Percentiles rank a stretch among this genome's conserved stretches.
Conservation (phyloP, 2,888 invertebrate species). For the Ferrisia virgata region DNA sequence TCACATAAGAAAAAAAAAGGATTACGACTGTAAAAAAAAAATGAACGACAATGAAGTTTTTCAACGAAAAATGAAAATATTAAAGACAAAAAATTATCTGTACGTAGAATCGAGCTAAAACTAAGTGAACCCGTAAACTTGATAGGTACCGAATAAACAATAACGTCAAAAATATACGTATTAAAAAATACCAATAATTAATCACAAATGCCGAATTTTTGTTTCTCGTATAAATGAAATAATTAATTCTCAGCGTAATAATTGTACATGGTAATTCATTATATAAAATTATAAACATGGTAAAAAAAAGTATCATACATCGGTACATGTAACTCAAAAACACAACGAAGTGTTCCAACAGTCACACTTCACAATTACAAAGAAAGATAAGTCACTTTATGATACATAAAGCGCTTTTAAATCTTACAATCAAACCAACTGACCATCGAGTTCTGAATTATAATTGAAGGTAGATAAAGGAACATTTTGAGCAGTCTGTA, state of each 20-base stretch:
- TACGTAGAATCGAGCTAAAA: neutral
- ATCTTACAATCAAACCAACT: slow-evolving; percentile 42
- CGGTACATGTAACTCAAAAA: neutral
- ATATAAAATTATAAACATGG: slow-evolving; percentile 25
- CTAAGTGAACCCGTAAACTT: neutral
- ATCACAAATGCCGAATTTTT: neutral
- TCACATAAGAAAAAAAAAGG: no score
- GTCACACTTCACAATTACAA: neutral
- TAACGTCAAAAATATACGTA: neutral
- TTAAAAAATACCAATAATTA: neutral
- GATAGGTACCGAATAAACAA: neutral
- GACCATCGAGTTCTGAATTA: slow-evolving; percentile 40
- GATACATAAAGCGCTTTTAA: neutral
- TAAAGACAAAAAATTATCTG: neutral
- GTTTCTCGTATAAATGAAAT: neutral
- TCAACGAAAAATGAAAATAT: neutral
- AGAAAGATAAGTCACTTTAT: neutral
- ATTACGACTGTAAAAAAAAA: no score
- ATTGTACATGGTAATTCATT: slow-evolving; percentile 9
- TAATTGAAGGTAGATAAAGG: slow-evolving; percentile 46
- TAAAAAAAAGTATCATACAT: slow-evolving; percentile 15
- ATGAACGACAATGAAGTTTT: no score
- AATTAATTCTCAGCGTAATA: neutral
- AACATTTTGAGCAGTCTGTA: slow-evolving; percentile 46
- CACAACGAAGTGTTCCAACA: neutral